phyloP scores from a whole-genome alignment of 2,797 vertebrate species.

The Hippoglossus hippoglossus region DNA sequence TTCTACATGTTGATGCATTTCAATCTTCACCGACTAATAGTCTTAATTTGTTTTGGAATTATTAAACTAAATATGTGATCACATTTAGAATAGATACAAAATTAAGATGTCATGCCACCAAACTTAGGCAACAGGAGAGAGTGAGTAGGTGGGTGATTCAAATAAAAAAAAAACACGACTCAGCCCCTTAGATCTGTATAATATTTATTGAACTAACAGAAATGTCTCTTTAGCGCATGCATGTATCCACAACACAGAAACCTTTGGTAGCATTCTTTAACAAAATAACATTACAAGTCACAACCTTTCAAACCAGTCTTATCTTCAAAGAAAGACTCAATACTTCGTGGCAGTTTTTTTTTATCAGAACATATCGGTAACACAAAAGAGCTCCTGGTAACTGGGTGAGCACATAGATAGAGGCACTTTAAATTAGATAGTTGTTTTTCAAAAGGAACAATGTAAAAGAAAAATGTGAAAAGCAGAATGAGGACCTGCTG shows the following conservation, averaged over 20 bases:
- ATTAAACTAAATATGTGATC: too few relatives aligned
- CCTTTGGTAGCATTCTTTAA: not conserved
- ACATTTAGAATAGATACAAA: too few relatives aligned
- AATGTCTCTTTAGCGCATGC: constrained; percentile 30
- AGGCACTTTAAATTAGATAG: too few relatives aligned
- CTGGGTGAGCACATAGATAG: too few relatives aligned
- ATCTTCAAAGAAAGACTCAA: constrained; percentile 38
- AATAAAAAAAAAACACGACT: not conserved
- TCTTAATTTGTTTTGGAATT: too few relatives aligned
- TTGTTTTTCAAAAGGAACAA: constrained; percentile 20
- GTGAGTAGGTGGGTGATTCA: too few relatives aligned
- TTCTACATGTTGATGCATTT: too few relatives aligned
- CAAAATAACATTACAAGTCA: constrained; percentile 12
- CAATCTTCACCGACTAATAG: too few relatives aligned
- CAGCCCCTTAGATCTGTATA: not conserved
- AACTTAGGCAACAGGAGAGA: not conserved
- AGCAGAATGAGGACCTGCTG: not conserved
- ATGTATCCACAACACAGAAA: constrained; percentile 30
- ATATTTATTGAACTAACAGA: constrained; percentile 75
- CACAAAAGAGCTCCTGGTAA: constrained; percentile 14
- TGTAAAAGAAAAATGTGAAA: not conserved
- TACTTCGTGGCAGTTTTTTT: constrained; percentile 1
- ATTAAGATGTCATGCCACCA: too few relatives aligned
- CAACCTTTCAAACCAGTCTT: constrained; percentile 5
- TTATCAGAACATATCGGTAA: constrained; percentile 27